Evolutionary conservation across 2,797 vertebrate genomes (phyloP), one percentile per base, ranked within the genome.

Genomic region (Brotula barbata): DNA sequence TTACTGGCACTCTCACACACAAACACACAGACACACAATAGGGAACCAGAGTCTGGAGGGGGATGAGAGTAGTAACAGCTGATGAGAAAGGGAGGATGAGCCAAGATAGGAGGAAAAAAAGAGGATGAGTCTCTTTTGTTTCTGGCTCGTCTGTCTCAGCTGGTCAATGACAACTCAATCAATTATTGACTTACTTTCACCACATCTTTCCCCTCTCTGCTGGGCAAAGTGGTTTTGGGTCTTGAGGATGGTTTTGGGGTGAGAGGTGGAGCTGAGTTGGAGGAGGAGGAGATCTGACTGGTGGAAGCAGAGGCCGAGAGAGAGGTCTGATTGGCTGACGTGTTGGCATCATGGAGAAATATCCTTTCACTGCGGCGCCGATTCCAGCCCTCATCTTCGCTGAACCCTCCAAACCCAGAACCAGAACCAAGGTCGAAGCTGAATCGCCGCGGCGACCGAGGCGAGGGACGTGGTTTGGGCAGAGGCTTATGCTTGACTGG

Each of bases 321-420:
- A 0, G 90, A 78, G 65, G 85, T 67, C 56, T 91, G 68, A 3
- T 83, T 87, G 0, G 94, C 87, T 0, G 88, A 69, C n/a, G 75
- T n/a, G 0, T 80, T 89, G 46, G 96, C 94, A 0, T 97, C 97
- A 0, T 98, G 95, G 25, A 98, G 94, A 83, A 98, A 98, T 58
- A 98, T 98, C n/a, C 96, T 92, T 68, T 98, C 96, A 0, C 97
- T 98, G 75, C 97, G 91, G 1, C 97, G 87, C 0, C 97, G 90
- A 1, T 91, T 94, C 96, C 96, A 98, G 42, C 92, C 90, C 57
- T 98, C 96, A 0, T 98, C 97, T 0, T 98, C 96, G 0, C 95
- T 98, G 84, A 90, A 93, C 49, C 82, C 85, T 1, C 78, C 79
- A 0, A 79, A 47, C 36, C 79, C 80, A 1, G 73, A 51, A 57